Evolutionary conservation across 2,888 invertebrate genomes (phyloP), one percentile per base, ranked within the genome.

Genomic region (Heliothis peltigera): DNA sequence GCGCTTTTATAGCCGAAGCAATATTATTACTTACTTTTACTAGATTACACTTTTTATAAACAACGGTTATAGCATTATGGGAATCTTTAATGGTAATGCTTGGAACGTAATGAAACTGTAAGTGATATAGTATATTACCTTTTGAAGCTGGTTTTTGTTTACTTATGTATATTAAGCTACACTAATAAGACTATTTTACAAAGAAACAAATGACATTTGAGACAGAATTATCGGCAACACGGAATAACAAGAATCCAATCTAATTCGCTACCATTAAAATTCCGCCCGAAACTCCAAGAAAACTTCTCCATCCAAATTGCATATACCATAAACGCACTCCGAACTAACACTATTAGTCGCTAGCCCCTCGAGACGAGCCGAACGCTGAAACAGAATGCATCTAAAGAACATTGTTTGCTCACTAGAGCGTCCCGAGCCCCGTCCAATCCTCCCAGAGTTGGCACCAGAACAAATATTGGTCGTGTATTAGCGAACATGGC

Each of bases 401-500:
- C 85, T 84, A 84, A 87, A 89, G 90, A 88, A 87, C 87, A 88
- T 84, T 92, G 90, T 91, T 90, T 91, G 89, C 86, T 84, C 86
- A 83, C 81, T 82, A 84, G 84, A 84, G 81, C 87, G 84, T 84
- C 84, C 87, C 79, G 55, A 71, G 75, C 75, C 77, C 76, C 84
- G 81, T 75, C 83, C 84, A 78, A 82, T 86, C 88, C 88, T 86
- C 58, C 59, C 75, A 85, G 90, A 87, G 86, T 84, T 83, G 83
- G 81, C 81, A 80, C 82, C 83, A 81, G 70, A 81, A 82, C 91
- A 92, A 93, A 93, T 93, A 93, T 93, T 92, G 91, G 89, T 88
- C 87, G 83, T 90, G 89, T 91, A 91, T 92, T 92, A 92, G 89
- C 82, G 84, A 84, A 83, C 79, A 82, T 81, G 78, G 80, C 79